Base-by-base conservation (phyloP, 2,888 invertebrate genomes). In the Hirtodrosophila histrioides region DNA sequence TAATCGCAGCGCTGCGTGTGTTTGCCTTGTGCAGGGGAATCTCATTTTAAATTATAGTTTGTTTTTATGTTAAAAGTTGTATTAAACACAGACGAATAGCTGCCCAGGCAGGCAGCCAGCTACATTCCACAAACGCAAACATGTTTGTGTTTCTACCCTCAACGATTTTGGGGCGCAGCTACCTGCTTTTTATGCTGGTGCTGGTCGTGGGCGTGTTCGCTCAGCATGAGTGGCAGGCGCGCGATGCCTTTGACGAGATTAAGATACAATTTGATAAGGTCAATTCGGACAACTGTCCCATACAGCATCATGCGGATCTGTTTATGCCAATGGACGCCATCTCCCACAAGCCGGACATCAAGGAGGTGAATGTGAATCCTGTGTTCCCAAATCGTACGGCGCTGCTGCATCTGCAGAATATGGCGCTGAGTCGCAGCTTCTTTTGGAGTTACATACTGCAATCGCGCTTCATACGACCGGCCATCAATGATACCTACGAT, bases 371-470 rank as follows among this genome's bases (percentile, higher is more conserved):
- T 88, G 96, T 98, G 55, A 98, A 98, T 92, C 97, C 98, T 8
- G 94, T 98, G 50, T 97, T 97, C 88, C 97, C 97, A 0, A 99
- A 99, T 92, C 94, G 99, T 85, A 98, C 99, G 0, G 96, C 96
- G 24, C 92, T 99, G 81, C 92, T 98, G 58, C 98, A 99, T 92
- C 92, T 98, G 62, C 98, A 99, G 91, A 99, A 99, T 91, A 95
- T 98, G 95, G 99, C 98, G n/a, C 93, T 98, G 90, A 98, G 96
- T 90, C 93, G 99, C 79, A 97, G 98, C 0, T 99, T 98, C 92
- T 99, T 97, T 91, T 98, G 97, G 96, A 97, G 97, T 91, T 98
- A 97, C 81, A 97, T 98, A 61, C 93, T 98, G 0, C 98, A 98
- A 90, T 96, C 97, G 27, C 93, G 98, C 70, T 97, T 97, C 83